Conservation (phyloP, 2,888 invertebrate species). For the Erebia palarica region DNA sequence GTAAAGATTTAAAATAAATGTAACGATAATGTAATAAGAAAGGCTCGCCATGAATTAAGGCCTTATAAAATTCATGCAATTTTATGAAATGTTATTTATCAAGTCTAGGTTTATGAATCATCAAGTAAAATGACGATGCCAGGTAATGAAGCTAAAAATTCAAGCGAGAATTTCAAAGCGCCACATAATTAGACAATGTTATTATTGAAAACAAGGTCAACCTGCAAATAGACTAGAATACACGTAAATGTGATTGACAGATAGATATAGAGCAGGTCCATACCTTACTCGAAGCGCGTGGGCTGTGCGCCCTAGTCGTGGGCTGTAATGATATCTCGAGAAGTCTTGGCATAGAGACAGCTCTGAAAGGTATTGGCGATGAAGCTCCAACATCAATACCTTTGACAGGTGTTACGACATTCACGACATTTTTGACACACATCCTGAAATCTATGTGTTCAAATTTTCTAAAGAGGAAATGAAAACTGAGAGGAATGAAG, state of each 20-base stretch:
- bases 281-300: conserved; percentile 60
- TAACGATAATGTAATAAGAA: no score
- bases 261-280: conserved; percentile 49
- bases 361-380: conserved; percentile 41
- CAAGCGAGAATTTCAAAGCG: conserved; percentile 31
- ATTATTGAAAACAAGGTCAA: conserved; percentile 54
- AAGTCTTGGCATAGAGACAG: conserved; percentile 47
- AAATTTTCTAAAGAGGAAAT: background rate
- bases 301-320: conserved; percentile 51
- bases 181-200: conserved; percentile 46
- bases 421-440: background rate
- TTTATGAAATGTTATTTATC: no score
- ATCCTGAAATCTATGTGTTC: conserved; percentile 4
- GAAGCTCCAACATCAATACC: conserved; percentile 37
- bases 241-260: conserved; percentile 50
- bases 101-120: background rate
- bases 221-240: conserved; percentile 51
- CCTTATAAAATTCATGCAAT: no score
- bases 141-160: conserved; percentile 26
- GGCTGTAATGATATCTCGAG: conserved; percentile 45
- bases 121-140: conserved; percentile 14
- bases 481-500: background rate
- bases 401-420: conserved; percentile 38
- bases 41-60: no score
- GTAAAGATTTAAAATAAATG: no score